A percentile compares a stretch with the other conserved stretches of the same genome.
Conservation (phyloP, 2,797 vertebrate species). For the Oreonectes daqikongensis region DNA sequence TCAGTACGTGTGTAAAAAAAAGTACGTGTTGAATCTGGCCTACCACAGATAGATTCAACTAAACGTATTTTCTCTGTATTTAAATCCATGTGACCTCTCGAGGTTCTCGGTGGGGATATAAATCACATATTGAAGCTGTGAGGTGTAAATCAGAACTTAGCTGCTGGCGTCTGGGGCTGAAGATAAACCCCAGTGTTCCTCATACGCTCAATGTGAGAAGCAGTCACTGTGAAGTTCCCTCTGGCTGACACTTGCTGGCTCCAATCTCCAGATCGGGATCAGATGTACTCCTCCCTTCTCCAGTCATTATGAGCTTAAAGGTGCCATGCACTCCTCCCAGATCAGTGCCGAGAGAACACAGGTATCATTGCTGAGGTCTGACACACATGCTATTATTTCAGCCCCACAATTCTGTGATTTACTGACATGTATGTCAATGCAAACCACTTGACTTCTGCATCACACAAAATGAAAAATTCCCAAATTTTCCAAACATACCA, state of each 20-base stretch:
- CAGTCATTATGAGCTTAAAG: slow-evolving; percentile 35
- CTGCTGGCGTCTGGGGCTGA: slow-evolving; percentile 28
- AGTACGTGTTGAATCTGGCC: neutral
- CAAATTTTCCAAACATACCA: neutral
- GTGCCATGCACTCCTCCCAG: slow-evolving; percentile 30
- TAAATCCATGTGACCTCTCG: neutral
- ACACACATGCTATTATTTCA: neutral
- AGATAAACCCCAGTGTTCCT: slow-evolving; percentile 43
- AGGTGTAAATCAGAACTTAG: slow-evolving; percentile 25
- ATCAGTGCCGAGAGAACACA: slow-evolving; percentile 26
- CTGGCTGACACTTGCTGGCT: slow-evolving; percentile 41
- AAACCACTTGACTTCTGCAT: neutral
- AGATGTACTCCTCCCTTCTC: neutral
- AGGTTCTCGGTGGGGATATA: neutral
- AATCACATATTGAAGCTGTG: slow-evolving; percentile 31
- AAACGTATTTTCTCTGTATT: neutral
- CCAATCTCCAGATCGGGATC: slow-evolving; percentile 24
- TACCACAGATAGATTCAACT: neutral
- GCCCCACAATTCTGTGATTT: neutral
- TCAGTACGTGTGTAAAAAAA: too few relatives aligned
- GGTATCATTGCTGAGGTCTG: slow-evolving; percentile 13
- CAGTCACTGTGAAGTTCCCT: slow-evolving; percentile 35
- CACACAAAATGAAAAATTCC: neutral
- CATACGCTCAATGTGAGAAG: slow-evolving; percentile 27
- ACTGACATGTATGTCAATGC: neutral